Evolutionary conservation across 2,113 vertebrate species (phyloP), one percentile per base, ranked within the genome.

Genomic region (Oncorhynchus masou): DNA sequence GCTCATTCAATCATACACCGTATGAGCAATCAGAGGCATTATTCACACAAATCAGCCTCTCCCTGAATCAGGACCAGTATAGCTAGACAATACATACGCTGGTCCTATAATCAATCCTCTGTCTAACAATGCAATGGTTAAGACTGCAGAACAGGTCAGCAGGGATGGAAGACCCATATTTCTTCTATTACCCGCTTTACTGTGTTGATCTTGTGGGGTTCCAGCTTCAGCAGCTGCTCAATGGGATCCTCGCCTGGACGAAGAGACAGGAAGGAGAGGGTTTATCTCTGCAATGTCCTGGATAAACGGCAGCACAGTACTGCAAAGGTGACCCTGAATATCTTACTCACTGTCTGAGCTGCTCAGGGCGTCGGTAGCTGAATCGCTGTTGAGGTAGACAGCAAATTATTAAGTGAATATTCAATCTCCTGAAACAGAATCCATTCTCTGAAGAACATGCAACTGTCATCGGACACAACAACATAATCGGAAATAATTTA

Each of bases 161-260:
- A 62, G 60, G 22, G 25, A 65, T 24, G 27, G 34, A 62, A 34
- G 70, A n/a, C 45, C 76, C 39, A 39, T 70, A 24, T 27, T 54
- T 45, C 81, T 78, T 7, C 34, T 70, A 34, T 82, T 87, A 98
- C 97, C 97, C 97, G 91, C 81, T 95, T 95, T 70, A 96, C 94
- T 0, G 90, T 91, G 16, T 90, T 87, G 89, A 97, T 91, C 92
- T 96, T 96, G 76, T 96, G 93, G 0, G 92, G 92, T 68, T 93
- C 94, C 74, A 93, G 88, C 78, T 81, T 93, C 82, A 98, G 94
- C 79, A 99, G 93, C 65, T 95, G 93, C 89, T 97, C 95, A 71
- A 99, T 95, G 67, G 90, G 86, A 82, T 93, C 95, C 90, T 93
- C 83, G 81, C 76, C 87, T 93, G 74, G 71, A 82, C 51, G 79